Base-by-base conservation (phyloP, 2,888 invertebrate species). In the Orthosia gracilis region DNA sequence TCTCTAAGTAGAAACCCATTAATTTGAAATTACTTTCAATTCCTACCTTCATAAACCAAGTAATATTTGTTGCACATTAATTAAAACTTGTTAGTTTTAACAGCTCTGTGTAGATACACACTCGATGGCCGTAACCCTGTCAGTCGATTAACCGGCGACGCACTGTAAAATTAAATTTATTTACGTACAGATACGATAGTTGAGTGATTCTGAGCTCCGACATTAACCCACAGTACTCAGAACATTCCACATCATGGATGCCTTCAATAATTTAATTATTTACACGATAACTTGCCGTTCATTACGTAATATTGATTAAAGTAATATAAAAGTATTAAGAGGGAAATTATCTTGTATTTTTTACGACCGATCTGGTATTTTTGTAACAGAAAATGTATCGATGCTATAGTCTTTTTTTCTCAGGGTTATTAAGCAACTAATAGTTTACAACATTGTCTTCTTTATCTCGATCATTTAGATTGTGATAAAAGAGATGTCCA, bases 131-230 rank as follows among this genome's bases (percentile, higher is more conserved):
- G 88, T 89, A 78, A 82, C 79, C 79, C 82, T 87, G 87, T 82
- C 90, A 90, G 87, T 85, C 89, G 91, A 92, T 93, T 91, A 91
- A 91, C 89, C 89, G 91, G 84, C 84, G 90, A 91, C 92, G 91
- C 84, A 89, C 89, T 90, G 91, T 94, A 91, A 94, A 94, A 91
- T 92, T 92, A 88, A 92, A 93, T 93, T 92, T 93, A 93, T 94
- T 92, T 91, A 93, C 91, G 89, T 91, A 88, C 85, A 88, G 91
- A 93, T 92, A 92, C 80, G 87, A 90, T 87, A 87, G 85, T 78
- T 62, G 81, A 87, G 81, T 80, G 78, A 85, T 73, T 73, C 74
- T 61, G 72, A 67, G 72, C 81, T 73, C 75, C 77, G 82, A 70
- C 83, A 81, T 85, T 83, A 83, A 83, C 76, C 71, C 71, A 84